These are phyloP conservation scores for Ligdia adustata DNA, from an alignment of 2,888 invertebrate species.

Conservation along the genomic window DNA sequence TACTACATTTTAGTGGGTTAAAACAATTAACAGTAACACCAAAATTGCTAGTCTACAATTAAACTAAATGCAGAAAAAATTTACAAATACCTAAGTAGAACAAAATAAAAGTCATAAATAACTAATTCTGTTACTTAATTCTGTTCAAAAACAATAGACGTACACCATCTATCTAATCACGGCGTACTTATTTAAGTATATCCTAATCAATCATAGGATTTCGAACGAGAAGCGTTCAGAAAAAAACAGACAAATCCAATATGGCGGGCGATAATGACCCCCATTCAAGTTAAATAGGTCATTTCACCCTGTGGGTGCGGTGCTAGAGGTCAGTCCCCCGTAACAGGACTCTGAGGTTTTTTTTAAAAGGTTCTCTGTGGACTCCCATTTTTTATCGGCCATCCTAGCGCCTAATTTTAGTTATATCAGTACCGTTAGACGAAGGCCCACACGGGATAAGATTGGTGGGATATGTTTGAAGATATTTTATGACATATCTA, in stretches of 20 bases:
- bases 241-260: slow-evolving; percentile 41
- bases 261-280: slow-evolving; percentile 62
- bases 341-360: slow-evolving; percentile 78
- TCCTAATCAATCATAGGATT: slow-evolving; percentile 38
- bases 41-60: no score
- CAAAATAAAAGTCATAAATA: no score
- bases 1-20: no score
- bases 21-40: no score
- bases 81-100: no score
- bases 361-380: slow-evolving; percentile 60
- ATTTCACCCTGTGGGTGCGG: slow-evolving; percentile 65
- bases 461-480: slow-evolving; percentile 44
- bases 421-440: slow-evolving; percentile 77
- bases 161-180: slow-evolving; percentile 23
- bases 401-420: slow-evolving; percentile 71
- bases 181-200: slow-evolving; percentile 24
- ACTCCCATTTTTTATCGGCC: slow-evolving; percentile 76
- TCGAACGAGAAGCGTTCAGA: slow-evolving; percentile 30
- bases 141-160: not conserved
- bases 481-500: no score
- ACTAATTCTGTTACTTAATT: no score
- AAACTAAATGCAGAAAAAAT: no score
- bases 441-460: slow-evolving; percentile 43
- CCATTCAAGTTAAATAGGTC: slow-evolving; percentile 78
- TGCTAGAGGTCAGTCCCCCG: slow-evolving; percentile 73